Evolutionary conservation across 2,888 invertebrate species (phyloP), one percentile per base, ranked within the genome.

Genomic region (Xestia sexstrigata): DNA sequence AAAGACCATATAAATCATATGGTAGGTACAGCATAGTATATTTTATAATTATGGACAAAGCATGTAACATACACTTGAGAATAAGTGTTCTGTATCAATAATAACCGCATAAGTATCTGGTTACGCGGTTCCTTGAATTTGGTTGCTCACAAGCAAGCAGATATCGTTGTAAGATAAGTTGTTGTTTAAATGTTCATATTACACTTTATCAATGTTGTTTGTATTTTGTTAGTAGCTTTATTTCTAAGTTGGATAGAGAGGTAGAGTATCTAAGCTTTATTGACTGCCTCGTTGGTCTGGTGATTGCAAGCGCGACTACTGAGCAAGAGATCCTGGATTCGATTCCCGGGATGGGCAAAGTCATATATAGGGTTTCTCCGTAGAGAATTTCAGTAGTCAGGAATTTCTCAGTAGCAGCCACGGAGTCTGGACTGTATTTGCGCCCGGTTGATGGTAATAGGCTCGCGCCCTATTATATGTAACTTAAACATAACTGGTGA

Each of bases 71-170:
- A 84, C 65, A 87, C 87, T 84, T 72, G 84, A 83, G 84, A 82
- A 86, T 86, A 87, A 86, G 86, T 87, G 80, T 87, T 86, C 81
- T 83, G 78, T 89, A 83, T 89, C 88, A 87, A 67, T 81, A 81
- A 84, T 87, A 84, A 84, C 89, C 90, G 85, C 89, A 88, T 79
- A 74, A 74, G 80, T 89, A 84, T 89, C 82, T 77, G 71, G 79
- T 90, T 90, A 85, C 90, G 69, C 68, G 76, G 83, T 90, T 90
- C 89, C 77, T 82, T 85, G 90, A 90, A 90, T 89, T 89, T 84
- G 84, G 85, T 86, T 79, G 79, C 79, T 72, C 70, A 73, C 71
- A 62, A 63, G 58, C 55, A 47, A 71, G 70, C 39, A 74, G 73
- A 58, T 65, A 68, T 45, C 73, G 52, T 79, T 70, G 47, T 74